Base-by-base conservation (phyloP, 2,113 vertebrate species). In the Psittacula cyanocephala region DNA sequence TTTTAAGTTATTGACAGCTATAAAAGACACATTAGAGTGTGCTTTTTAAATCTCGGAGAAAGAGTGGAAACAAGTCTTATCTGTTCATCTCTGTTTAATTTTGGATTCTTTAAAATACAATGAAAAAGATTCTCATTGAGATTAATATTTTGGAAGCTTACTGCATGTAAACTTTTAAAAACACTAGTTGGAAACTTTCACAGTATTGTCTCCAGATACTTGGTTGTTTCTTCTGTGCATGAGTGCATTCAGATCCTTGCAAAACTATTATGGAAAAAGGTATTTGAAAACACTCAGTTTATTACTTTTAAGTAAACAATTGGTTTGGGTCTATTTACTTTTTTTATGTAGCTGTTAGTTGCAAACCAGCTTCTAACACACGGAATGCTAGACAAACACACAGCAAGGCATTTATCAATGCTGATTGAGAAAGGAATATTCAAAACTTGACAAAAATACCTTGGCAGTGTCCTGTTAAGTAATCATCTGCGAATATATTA, bases 381-480 rank as follows among this genome's bases (percentile, higher is more conserved):
- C 31, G 82, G 49, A 46, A 85, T 89, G 10, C 52, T 62, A 41
- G 60, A 17, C 19, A 49, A 9, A 49, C 72, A 11, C 6, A 37
- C 10, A 70, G 18, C 37, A 50, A 62, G 69, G 20, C 17, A 59
- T 84, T 81, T 74, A 74, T n/a, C n/a, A 86, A 4, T 72, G 43
- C 39, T 89, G 85, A 88, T 62, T 85, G 46, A 87, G 77, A 90
- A 70, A 81, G 29, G 31, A 92, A 68, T 83, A 46, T 49, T 88
- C 43, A 68, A 78, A 93, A 93, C 47, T 24, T 64, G 10, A 47
- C 83, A 88, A 74, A 96, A 96, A 80, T 94, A 91, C 79, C 64
- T 88, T 96, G 77, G 39, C 78, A 89, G 19, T 92, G 83, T 97
- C 77, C 76, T 93, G 82, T 92, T 96, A 88, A 93, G 83, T 87